Evolutionary conservation across 2,888 invertebrate species (phyloP).

Genomic region (Lamellibrachia columna): DNA sequence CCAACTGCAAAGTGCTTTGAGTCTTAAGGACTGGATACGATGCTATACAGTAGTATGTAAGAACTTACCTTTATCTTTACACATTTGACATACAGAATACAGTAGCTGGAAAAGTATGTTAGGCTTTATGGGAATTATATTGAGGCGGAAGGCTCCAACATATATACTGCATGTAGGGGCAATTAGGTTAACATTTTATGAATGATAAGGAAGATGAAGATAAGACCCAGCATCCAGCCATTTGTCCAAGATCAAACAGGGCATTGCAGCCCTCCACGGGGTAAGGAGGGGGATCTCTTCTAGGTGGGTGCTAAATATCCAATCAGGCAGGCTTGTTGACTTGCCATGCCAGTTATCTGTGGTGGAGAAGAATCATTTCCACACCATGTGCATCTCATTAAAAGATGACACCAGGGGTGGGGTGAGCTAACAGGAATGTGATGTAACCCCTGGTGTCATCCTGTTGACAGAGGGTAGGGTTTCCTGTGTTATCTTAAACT

Average conservation of each 20-base stretch:
- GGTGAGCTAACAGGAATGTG: not conserved
- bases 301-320: not conserved
- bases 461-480: not conserved
- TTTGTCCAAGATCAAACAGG: not conserved
- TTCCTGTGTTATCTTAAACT: not conserved
- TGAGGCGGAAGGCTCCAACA: too few relatives aligned
- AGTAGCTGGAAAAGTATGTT: too few relatives aligned
- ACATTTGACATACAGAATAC: too few relatives aligned
- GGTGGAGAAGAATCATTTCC: not conserved
- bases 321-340: not conserved
- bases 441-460: not conserved
- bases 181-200: too few relatives aligned
- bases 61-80: too few relatives aligned
- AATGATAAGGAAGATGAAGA: not conserved
- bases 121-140: too few relatives aligned
- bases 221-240: not conserved
- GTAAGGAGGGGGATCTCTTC: not conserved
- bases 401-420: not conserved
- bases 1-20: too few relatives aligned
- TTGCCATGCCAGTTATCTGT: not conserved
- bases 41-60: too few relatives aligned
- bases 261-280: not conserved
- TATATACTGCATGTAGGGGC: too few relatives aligned
- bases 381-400: slow-evolving; percentile 14
- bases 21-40: too few relatives aligned